A percentile compares a stretch with the other conserved stretches of the same genome.
phyloP scores from a whole-genome alignment of 2,888 invertebrate genomes.

The Hypena proboscidalis region DNA sequence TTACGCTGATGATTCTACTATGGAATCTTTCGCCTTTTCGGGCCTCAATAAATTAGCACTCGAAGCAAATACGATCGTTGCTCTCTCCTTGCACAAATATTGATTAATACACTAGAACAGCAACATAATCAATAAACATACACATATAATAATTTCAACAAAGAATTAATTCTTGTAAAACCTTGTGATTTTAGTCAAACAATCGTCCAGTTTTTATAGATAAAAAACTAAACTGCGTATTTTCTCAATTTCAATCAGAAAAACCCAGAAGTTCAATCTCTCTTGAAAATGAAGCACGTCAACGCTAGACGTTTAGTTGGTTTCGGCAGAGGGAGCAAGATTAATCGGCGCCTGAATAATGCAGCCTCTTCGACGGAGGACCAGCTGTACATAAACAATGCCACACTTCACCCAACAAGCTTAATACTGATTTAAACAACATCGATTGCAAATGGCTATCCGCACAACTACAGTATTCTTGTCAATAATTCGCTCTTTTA shows the following conservation, averaged over 20 bases:
- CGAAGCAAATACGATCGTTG: too few species aligned
- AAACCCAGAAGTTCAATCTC: too few species aligned
- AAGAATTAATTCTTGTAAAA: conserved; percentile 3
- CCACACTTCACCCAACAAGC: conserved; percentile 49
- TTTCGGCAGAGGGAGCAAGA: conserved; percentile 34
- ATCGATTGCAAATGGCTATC: conserved; percentile 61
- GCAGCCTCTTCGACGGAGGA: conserved; percentile 36
- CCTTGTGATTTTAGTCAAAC: conserved; percentile 1
- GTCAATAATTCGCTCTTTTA: too few species aligned
- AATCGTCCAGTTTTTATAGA: background rate
- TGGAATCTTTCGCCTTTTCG: too few species aligned
- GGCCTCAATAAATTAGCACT: too few species aligned
- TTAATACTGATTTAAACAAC: conserved; percentile 64
- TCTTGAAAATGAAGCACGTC: conserved; percentile 37
- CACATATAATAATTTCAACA: too few species aligned
- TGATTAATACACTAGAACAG: too few species aligned
- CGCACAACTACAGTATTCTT: too few species aligned
- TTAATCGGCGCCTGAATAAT: conserved; percentile 44
- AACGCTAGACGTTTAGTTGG: conserved; percentile 44
- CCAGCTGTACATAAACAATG: conserved; percentile 52
- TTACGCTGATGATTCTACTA: too few species aligned
- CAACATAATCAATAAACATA: too few species aligned
- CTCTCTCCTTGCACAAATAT: too few species aligned
- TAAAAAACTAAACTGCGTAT: background rate
- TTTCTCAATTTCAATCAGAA: conserved; percentile 34